Conservation (phyloP, 2,113 vertebrate species). For the Urocynchramus pylzowi region DNA sequence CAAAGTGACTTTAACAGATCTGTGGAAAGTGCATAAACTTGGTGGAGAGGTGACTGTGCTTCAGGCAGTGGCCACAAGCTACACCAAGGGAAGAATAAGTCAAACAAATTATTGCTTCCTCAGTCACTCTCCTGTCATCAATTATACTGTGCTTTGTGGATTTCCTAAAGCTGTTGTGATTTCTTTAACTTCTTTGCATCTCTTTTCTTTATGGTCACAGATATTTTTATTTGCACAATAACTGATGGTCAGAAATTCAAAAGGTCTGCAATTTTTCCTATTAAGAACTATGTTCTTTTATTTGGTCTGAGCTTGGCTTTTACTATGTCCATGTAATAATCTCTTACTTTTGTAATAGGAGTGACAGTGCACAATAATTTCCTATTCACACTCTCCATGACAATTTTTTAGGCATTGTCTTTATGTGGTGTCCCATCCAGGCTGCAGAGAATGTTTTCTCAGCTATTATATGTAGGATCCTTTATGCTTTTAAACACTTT, state of each 20-base stretch:
- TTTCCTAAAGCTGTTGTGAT: neutral
- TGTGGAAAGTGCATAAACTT: neutral
- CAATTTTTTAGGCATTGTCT: neutral
- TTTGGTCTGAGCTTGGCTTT: neutral
- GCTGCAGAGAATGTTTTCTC: neutral
- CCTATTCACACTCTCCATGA: neutral
- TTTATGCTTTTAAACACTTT: neutral
- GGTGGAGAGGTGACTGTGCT: neutral
- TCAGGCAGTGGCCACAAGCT: neutral
- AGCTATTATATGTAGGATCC: neutral
- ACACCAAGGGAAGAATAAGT: neutral
- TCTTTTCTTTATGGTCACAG: neutral
- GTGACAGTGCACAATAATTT: neutral
- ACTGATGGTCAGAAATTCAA: neutral
- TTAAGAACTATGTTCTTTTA: neutral
- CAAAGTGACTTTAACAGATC: neutral
- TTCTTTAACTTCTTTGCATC: neutral
- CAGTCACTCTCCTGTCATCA: neutral
- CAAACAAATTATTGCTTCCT: neutral
- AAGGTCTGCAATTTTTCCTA: neutral
- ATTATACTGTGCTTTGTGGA: neutral
- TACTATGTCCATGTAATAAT: neutral
- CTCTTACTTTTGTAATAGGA: neutral
- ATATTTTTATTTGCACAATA: neutral
- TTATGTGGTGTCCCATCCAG: neutral